These are phyloP conservation scores for Tipula helvola DNA, from an alignment of 2,888 invertebrate genomes.

Conservation along the genomic window DNA sequence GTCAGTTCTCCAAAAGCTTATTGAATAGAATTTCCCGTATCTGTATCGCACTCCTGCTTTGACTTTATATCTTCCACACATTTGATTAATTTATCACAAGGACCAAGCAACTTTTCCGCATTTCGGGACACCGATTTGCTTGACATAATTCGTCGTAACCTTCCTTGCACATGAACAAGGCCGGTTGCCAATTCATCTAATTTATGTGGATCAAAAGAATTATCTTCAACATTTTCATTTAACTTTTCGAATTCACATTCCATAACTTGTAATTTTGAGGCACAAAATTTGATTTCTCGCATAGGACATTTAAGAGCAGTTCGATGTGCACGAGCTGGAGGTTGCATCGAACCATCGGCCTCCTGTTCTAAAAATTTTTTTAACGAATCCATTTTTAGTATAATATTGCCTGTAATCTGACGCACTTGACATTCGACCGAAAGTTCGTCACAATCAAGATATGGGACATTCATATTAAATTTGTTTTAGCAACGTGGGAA, in stretches of 20 bases:
- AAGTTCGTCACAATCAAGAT: not conserved
- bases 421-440: not conserved
- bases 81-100: not conserved
- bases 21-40: not conserved
- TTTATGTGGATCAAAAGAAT: not conserved
- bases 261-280: not conserved
- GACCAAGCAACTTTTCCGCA: not conserved
- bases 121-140: not conserved
- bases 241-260: not conserved
- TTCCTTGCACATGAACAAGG: not conserved
- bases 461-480: not conserved
- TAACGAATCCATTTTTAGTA: not conserved
- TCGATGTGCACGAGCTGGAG: not conserved
- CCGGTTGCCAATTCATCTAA: not conserved
- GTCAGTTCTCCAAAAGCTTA: not conserved
- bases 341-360: not conserved
- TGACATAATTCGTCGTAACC: not conserved
- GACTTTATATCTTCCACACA: not conserved
- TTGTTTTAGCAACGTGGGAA: not conserved
- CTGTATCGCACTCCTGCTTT: not conserved
- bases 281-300: not conserved
- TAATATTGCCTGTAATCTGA: not conserved
- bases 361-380: not conserved
- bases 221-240: not conserved
- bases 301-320: not conserved